Evolutionary conservation across 2,113 vertebrate species (phyloP).

Genomic region (Eolophus roseicapilla): DNA sequence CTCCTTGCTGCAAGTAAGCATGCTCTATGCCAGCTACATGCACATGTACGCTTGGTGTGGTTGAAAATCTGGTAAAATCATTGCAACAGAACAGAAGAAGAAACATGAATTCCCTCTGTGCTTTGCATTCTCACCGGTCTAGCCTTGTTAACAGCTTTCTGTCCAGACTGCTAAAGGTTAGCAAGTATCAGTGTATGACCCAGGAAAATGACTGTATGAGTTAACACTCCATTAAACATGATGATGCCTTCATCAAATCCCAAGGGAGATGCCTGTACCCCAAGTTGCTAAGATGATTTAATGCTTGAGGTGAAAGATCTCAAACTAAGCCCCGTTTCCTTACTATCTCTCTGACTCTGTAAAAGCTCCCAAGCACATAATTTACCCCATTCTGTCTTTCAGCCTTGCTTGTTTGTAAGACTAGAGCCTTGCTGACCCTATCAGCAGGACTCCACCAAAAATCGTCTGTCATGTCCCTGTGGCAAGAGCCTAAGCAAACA

Average conservation of each 20-base stretch:
- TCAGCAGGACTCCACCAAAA: not conserved
- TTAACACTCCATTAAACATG: not conserved
- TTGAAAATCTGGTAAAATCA: not conserved
- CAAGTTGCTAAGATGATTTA: not conserved
- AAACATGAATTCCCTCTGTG: accelerated
- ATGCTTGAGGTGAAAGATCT: not conserved
- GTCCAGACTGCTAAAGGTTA: not conserved
- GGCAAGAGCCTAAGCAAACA: not conserved
- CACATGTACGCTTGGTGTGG: accelerated
- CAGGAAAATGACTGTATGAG: accelerated
- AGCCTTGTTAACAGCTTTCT: not conserved
- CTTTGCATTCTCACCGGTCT: not conserved
- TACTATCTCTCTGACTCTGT: not conserved
- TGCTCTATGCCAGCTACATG: not conserved
- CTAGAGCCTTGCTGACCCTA: not conserved
- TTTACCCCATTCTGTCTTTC: not conserved
- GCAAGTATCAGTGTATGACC: not conserved
- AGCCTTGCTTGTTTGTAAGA: not conserved
- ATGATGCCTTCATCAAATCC: not conserved
- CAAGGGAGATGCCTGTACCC: not conserved
- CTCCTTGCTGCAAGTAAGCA: not conserved
- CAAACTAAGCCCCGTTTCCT: not conserved
- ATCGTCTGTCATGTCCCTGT: accelerated
- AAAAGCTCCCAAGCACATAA: not conserved
- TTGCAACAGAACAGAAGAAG: not conserved